These are phyloP conservation scores for Callinectes sapidus DNA, from an alignment of 2,888 invertebrate species.

Conservation along the genomic window DNA sequence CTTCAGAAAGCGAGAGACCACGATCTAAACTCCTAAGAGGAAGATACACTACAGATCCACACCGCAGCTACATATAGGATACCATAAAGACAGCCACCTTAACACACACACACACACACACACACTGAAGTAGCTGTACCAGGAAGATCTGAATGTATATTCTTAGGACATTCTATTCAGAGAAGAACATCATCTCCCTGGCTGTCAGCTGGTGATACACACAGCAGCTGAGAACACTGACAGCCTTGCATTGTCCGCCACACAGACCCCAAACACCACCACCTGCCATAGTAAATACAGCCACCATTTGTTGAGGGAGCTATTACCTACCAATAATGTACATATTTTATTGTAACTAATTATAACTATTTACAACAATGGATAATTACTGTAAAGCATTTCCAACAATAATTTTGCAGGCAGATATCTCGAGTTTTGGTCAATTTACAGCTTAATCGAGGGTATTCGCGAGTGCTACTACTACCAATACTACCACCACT, in stretches of 20 bases:
- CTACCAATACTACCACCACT: too few species aligned
- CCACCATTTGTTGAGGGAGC: not conserved
- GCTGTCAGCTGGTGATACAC: not conserved
- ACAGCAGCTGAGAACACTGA: not conserved
- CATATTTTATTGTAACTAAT: not conserved
- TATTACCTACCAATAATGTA: not conserved
- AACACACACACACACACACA: too few species aligned
- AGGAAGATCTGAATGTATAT: not conserved
- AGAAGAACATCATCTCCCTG: not conserved
- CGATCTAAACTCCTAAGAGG: too few species aligned
- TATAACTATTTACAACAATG: not conserved
- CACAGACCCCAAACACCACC: not conserved
- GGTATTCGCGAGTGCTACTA: too few species aligned
- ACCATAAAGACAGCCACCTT: too few species aligned
- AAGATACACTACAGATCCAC: too few species aligned
- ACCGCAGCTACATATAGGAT: too few species aligned
- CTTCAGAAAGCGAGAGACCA: too few species aligned
- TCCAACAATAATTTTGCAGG: too few species aligned
- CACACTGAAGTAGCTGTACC: not conserved
- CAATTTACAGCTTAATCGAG: not conserved
- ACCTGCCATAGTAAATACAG: not conserved
- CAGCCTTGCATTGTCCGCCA: not conserved
- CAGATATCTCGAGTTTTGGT: not conserved
- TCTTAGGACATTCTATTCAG: not conserved
- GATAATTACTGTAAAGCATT: not conserved